Conservation (phyloP, 2,113 vertebrate species). For the Psilopsiagon aymara region DNA sequence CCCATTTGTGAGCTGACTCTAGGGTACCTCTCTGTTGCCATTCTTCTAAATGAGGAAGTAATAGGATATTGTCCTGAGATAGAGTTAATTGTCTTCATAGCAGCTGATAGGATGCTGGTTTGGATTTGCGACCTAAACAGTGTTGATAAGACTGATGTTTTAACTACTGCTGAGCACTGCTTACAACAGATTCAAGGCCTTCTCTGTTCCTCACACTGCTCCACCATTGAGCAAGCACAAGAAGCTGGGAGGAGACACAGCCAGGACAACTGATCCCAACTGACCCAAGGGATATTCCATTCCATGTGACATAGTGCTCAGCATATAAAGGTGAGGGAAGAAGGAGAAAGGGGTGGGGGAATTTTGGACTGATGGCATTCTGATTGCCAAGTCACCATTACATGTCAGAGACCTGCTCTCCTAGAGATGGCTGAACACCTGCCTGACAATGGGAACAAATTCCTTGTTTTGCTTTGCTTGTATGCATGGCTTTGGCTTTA, state of each 20-base stretch:
- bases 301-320: background rate
- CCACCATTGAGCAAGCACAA: rapidly evolving
- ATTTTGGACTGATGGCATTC: rapidly evolving
- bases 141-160: background rate
- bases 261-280: background rate
- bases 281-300: background rate
- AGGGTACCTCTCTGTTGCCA: background rate
- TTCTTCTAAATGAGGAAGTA: background rate
- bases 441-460: rapidly evolving
- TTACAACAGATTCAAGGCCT: background rate
- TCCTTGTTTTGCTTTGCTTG: background rate
- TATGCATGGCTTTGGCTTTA: background rate
- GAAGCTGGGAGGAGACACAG: background rate
- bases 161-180: background rate
- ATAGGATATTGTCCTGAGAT: background rate
- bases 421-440: background rate
- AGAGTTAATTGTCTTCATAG: background rate
- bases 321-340: background rate
- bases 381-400: background rate
- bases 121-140: background rate
- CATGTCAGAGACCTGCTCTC: rapidly evolving
- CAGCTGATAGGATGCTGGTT: background rate
- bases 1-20: rapidly evolving
- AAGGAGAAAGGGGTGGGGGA: background rate
- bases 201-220: rapidly evolving